Conservation (phyloP, 37 sponge, comb jelly and placozoan species). For the Spongia lamella region DNA sequence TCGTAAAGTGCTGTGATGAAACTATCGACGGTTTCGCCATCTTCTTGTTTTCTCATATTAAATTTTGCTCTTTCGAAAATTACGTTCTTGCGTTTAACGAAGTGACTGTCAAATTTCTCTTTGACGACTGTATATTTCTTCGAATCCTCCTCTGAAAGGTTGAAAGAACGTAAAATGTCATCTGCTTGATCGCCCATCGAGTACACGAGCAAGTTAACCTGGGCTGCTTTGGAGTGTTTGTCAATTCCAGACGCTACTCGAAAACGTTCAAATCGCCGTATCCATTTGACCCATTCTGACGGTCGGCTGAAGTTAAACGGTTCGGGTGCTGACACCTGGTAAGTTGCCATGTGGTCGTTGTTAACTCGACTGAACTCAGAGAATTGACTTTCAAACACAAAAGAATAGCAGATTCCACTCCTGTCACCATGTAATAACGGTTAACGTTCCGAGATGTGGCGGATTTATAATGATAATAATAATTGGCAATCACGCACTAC, state of each 20-base stretch:
- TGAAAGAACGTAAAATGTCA: slow-evolving; percentile 1
- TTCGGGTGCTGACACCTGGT: no score
- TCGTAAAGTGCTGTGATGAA: slow-evolving; percentile 8
- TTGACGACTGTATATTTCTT: slow-evolving; percentile 9
- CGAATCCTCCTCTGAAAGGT: background rate
- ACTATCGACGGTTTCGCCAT: slow-evolving; percentile 4
- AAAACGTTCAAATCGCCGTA: slow-evolving; percentile 5
- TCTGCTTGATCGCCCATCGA: background rate
- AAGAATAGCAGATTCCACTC: no score
- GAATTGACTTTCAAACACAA: no score
- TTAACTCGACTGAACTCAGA: no score
- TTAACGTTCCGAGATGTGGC: no score
- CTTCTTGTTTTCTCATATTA: slow-evolving; percentile 1
- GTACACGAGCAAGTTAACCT: slow-evolving; percentile 1
- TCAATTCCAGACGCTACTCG: background rate
- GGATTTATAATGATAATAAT: no score
- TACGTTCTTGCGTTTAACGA: slow-evolving; percentile 8
- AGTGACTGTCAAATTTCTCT: background rate
- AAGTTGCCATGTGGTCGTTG: no score
- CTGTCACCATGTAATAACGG: no score
- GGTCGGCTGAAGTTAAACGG: slow-evolving; percentile 1
- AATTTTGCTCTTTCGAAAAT: slow-evolving; percentile 11
- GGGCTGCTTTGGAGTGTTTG: background rate
- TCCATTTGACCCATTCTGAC: background rate
- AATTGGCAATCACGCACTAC: no score